Evolutionary conservation across 2,113 vertebrate genomes (phyloP).

Genomic region (Neogale vison): DNA sequence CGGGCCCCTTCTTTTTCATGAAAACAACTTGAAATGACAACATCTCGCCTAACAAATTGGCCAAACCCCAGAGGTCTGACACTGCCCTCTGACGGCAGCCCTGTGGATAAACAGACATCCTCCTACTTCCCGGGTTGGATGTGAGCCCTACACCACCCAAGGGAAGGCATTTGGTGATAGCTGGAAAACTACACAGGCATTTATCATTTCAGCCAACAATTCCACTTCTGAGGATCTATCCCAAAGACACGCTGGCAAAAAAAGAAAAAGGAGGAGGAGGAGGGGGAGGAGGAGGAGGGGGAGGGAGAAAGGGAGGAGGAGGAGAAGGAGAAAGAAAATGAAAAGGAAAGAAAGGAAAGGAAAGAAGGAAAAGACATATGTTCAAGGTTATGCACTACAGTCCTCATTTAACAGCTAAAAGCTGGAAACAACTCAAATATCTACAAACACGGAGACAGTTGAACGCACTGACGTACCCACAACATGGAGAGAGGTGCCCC

Average conservation of each 20-base stretch:
- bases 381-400: background rate
- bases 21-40: rapidly evolving
- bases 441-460: background rate
- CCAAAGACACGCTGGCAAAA: background rate
- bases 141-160: rapidly evolving
- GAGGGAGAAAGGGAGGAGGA: no score
- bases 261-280: no score
- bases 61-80: background rate
- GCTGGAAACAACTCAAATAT: background rate
- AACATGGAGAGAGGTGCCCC: background rate
- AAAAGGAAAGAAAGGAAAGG: background rate
- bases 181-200: background rate
- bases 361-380: background rate
- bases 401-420: background rate
- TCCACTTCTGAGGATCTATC: background rate
- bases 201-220: no score
- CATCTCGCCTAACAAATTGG: rapidly evolving
- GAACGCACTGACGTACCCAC: background rate
- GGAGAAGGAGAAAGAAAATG: no score
- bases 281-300: no score
- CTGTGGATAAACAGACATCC: background rate
- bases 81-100: background rate
- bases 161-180: rapidly evolving
- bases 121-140: rapidly evolving
- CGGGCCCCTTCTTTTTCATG: rapidly evolving